A percentile compares a stretch with the other conserved stretches of the same genome.
These are phyloP conservation scores for Drosophila micromelanica DNA, from an alignment of 1,140 invertebrate species.

Conservation along the genomic window DNA sequence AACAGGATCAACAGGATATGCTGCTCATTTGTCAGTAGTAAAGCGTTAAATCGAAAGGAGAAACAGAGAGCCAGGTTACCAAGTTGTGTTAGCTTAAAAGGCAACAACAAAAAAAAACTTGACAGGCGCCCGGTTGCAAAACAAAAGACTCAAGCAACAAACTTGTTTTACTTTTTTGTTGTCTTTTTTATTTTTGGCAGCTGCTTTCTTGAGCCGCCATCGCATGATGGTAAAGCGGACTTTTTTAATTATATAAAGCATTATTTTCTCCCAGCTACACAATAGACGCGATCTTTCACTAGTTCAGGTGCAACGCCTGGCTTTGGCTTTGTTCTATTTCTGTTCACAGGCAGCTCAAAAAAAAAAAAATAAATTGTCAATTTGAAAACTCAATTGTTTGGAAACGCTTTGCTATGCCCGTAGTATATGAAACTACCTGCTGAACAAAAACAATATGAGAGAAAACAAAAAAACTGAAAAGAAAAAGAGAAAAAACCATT, in stretches of 20 bases:
- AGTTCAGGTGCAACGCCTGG: slow-evolving; percentile 62
- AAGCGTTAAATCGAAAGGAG: slow-evolving; percentile 60
- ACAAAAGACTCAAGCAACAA: slow-evolving; percentile 74
- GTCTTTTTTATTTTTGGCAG: slow-evolving; percentile 62
- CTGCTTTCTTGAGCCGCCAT: slow-evolving; percentile 51
- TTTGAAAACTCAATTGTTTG: slow-evolving; percentile 76
- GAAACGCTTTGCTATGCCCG: slow-evolving; percentile 50
- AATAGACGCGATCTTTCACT: slow-evolving; percentile 58
- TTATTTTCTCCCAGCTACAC: slow-evolving; percentile 55
- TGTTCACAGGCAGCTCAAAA: slow-evolving; percentile 20
- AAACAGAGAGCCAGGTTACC: slow-evolving; percentile 2
- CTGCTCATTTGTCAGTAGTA: slow-evolving; percentile 75
- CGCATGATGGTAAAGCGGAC: slow-evolving; percentile 25
- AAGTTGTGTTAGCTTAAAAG: slow-evolving; percentile 22
- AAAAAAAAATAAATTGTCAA: slow-evolving; percentile 69
- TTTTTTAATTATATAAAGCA: slow-evolving; percentile 65
- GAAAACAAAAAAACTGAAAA: slow-evolving; percentile 14
- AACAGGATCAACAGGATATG: slow-evolving; percentile 82
- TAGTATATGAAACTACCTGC: slow-evolving; percentile 39
- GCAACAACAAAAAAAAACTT: slow-evolving; percentile 41
- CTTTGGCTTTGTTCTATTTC: slow-evolving; percentile 64
- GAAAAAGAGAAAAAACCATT: slow-evolving; percentile 54
- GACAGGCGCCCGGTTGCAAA: slow-evolving; percentile 31
- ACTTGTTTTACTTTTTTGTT: slow-evolving; percentile 67
- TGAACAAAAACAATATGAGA: slow-evolving; percentile 11